Conservation (phyloP, 2,888 invertebrate species). For the Polietes domitor region DNA sequence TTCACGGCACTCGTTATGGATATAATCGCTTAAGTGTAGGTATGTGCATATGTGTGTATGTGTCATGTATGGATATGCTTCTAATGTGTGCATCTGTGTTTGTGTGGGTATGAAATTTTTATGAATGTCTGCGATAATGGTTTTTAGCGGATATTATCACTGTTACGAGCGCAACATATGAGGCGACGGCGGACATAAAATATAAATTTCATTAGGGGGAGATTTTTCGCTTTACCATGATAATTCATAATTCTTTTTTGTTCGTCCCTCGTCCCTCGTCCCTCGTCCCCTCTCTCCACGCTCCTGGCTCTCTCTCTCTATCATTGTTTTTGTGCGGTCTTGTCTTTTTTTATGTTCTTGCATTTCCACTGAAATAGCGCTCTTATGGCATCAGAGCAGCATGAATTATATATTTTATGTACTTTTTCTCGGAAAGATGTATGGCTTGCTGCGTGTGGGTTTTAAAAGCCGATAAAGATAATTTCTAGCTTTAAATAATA, state of each 20-base stretch:
- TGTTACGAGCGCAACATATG: conserved; percentile 40
- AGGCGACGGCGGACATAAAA: conserved; percentile 34
- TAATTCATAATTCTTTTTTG: conserved; percentile 10
- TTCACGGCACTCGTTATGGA: background rate
- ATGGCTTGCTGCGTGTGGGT: conserved; percentile 1
- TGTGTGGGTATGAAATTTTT: conserved; percentile 37
- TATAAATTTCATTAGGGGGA: conserved; percentile 55
- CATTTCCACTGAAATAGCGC: background rate
- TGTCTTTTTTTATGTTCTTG: background rate
- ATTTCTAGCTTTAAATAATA: conserved; percentile 37
- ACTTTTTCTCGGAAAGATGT: background rate
- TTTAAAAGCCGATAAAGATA: conserved; percentile 28
- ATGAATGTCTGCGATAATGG: conserved; percentile 56
- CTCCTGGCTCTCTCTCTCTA: background rate
- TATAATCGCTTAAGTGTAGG: background rate
- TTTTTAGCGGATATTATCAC: conserved; percentile 48
- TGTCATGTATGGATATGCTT: background rate
- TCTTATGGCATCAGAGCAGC: background rate
- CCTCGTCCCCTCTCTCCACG: background rate
- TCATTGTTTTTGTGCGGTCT: no score
- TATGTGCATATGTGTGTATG: background rate
- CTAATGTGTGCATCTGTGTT: background rate
- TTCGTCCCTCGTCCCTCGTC: background rate
- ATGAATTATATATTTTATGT: conserved; percentile 26
- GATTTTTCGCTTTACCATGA: conserved; percentile 10